Evolutionary conservation across 2,888 invertebrate species (phyloP).

Genomic region (Chrysolina oricalcia): DNA sequence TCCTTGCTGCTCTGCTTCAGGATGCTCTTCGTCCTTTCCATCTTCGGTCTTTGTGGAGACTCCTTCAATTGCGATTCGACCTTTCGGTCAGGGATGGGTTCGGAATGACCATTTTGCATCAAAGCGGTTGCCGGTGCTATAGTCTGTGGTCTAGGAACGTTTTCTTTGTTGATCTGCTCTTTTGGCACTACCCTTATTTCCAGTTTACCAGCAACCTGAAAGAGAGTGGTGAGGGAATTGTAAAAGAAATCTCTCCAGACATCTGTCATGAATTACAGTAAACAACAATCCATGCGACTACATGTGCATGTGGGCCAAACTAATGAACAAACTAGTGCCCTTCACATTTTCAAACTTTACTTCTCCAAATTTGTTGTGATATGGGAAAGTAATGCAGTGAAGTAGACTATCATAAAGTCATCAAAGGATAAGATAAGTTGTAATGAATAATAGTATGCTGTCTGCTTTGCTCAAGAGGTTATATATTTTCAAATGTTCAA

Average conservation of each 20-base stretch:
- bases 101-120: conserved; percentile 48
- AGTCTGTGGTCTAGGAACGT: conserved; percentile 48
- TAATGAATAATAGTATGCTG: too few relatives aligned
- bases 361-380: too few relatives aligned
- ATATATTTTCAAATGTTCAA: too few relatives aligned
- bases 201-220: conserved; percentile 82
- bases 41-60: conserved; percentile 56
- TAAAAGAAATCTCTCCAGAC: too few relatives aligned
- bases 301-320: too few relatives aligned
- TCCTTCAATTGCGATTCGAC: conserved; percentile 42
- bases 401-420: too few relatives aligned
- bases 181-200: conserved; percentile 85
- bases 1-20: conserved; percentile 69
- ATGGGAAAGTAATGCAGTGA: too few relatives aligned
- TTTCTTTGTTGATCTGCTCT: conserved; percentile 56
- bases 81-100: conserved; percentile 31
- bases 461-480: too few relatives aligned
- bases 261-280: neutral
- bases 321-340: too few relatives aligned
- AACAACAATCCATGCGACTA: too few relatives aligned
- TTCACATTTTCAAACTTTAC: too few relatives aligned
- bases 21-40: conserved; percentile 69
- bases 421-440: too few relatives aligned
- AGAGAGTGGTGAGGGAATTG: neutral
- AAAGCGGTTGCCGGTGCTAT: conserved; percentile 43